Evolutionary conservation across 2,797 vertebrate species (phyloP).

Genomic region (Synaphobranchus kaupii): DNA sequence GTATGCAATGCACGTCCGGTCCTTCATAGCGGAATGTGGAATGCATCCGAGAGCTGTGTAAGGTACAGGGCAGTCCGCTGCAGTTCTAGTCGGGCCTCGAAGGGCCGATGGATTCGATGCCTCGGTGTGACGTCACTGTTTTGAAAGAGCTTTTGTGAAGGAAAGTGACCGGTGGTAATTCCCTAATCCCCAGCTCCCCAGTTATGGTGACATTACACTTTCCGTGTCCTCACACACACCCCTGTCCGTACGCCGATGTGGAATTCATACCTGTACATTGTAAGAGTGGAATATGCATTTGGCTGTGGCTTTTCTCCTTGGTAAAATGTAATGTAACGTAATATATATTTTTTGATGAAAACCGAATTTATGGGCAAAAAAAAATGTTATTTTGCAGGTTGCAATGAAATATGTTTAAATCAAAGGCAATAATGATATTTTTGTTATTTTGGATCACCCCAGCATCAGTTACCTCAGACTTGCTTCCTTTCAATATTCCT

Average conservation of each 20-base stretch:
- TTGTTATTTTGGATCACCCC: conserved; percentile 61
- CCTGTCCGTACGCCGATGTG: not conserved
- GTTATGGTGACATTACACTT: not conserved
- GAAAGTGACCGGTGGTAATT: not conserved
- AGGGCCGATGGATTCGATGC: not conserved
- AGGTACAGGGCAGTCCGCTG: not conserved
- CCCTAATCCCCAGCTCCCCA: not conserved
- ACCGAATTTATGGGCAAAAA: conserved; percentile 24
- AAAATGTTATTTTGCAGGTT: conserved; percentile 61
- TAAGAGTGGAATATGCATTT: conserved; percentile 75
- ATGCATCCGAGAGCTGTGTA: not conserved
- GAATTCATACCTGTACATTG: conserved; percentile 50
- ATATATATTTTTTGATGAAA: conserved; percentile 54
- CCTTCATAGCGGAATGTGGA: not conserved
- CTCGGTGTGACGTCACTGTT: not conserved
- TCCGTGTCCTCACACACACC: not conserved
- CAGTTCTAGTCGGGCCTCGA: not conserved
- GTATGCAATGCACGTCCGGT: too few relatives aligned
- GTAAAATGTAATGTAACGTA: conserved; percentile 70
- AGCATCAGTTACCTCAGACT: conserved; percentile 68
- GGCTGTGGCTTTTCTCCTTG: conserved; percentile 72
- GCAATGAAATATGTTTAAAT: conserved; percentile 64
- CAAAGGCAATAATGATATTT: conserved; percentile 71
- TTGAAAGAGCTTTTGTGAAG: not conserved
- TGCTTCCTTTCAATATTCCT: conserved; percentile 45